Percentiles rank a stretch among this genome's conserved stretches.
phyloP scores from a whole-genome alignment of 2,797 vertebrate species.

The Epinephelus malabaricus region DNA sequence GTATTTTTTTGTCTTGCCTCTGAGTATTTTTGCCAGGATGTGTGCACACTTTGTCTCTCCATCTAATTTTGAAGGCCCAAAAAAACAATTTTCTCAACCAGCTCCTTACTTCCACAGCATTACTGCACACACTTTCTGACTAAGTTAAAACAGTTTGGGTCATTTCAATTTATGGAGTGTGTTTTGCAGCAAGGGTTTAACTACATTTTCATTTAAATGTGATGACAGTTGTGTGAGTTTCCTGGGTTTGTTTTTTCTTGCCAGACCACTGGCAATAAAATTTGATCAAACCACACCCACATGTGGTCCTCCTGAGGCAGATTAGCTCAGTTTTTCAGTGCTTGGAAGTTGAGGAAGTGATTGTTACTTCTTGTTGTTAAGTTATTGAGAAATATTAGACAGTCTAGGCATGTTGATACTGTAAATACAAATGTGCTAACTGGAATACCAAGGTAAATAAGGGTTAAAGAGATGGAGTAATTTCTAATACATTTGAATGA shows the following conservation, averaged over 20 bases:
- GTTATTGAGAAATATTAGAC: not conserved
- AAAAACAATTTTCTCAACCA: conserved; percentile 7
- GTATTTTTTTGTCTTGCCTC: too few species aligned
- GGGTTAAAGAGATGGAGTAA: not conserved
- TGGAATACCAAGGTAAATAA: not conserved
- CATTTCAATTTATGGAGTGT: conserved; percentile 1
- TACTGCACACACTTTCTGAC: not conserved
- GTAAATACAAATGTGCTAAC: conserved; percentile 7
- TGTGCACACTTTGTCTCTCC: too few species aligned
- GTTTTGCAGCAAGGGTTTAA: not conserved
- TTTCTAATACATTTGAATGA: not conserved
- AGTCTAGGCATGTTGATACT: not conserved
- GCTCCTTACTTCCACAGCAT: not conserved
- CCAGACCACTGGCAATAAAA: not conserved
- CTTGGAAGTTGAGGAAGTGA: not conserved
- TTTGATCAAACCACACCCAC: not conserved
- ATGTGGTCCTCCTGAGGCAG: not conserved
- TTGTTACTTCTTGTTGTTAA: not conserved
- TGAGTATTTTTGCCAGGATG: too few species aligned
- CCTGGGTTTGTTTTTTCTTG: not conserved
- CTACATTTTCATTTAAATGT: not conserved
- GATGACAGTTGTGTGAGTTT: not conserved
- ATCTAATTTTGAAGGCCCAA: not conserved
- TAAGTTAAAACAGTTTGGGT: not conserved
- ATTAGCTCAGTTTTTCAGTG: not conserved